Conservation (phyloP, 1,140 invertebrate genomes). For the Galendromus occidentalis region DNA sequence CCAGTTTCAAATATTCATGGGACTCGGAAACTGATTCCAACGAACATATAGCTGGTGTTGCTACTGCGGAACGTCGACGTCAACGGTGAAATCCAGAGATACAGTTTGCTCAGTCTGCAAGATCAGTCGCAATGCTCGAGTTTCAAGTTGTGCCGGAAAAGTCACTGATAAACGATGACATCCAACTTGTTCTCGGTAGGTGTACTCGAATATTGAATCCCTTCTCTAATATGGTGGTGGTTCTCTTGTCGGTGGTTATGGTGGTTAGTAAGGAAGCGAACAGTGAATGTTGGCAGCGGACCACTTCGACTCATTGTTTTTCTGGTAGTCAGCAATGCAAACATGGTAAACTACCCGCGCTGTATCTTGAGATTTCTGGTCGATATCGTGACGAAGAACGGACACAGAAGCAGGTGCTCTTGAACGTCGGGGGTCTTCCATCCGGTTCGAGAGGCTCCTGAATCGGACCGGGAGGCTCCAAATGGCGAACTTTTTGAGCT, state of each 20-base stretch:
- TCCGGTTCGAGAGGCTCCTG: no score
- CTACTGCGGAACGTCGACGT: not conserved
- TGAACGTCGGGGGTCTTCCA: no score
- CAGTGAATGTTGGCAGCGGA: not conserved
- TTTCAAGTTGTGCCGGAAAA: conserved; percentile 84
- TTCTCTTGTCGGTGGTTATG: no score
- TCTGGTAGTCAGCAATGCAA: no score
- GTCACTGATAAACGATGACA: conserved; percentile 82
- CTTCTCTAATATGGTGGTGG: no score
- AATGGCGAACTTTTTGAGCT: no score
- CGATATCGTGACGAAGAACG: no score
- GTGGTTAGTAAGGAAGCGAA: not conserved
- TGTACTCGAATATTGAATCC: conserved; percentile 19
- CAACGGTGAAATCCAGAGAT: not conserved
- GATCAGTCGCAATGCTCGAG: conserved; percentile 50
- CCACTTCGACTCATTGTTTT: not conserved
- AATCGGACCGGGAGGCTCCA: no score
- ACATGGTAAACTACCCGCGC: no score
- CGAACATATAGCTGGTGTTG: not conserved
- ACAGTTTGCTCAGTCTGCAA: not conserved
- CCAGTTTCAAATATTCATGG: no score
- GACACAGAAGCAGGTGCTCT: no score
- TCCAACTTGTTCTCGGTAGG: conserved; percentile 90
- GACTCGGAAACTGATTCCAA: not conserved
- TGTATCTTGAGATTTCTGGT: no score